Conservation (phyloP, 2,113 vertebrate genomes). For the Oxygymnocypris stewartii region DNA sequence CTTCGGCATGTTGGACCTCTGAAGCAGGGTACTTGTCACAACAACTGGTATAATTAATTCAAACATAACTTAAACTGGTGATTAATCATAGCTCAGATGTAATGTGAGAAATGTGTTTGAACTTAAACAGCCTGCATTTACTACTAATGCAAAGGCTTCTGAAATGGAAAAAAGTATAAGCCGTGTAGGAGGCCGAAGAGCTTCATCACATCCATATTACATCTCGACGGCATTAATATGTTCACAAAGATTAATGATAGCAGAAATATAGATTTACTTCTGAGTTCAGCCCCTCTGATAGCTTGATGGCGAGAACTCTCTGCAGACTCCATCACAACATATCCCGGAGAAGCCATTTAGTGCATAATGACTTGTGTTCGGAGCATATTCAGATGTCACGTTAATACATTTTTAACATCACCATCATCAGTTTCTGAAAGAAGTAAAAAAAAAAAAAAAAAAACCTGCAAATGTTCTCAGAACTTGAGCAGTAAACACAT, state of each 20-base stretch:
- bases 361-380: constrained; percentile 25
- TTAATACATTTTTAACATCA: constrained; percentile 4
- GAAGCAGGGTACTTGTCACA: constrained; percentile 27
- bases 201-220: constrained; percentile 8
- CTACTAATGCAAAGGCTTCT: constrained; percentile 41
- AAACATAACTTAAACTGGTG: constrained; percentile 35
- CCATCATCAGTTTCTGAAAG: constrained; percentile 33
- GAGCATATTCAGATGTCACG: constrained; percentile 15
- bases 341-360: constrained; percentile 10
- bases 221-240: not conserved
- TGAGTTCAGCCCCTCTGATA: not conserved
- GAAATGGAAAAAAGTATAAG: not conserved
- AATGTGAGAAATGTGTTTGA: constrained; percentile 52
- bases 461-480: not conserved
- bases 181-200: not conserved
- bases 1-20: not conserved
- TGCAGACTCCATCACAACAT: not conserved
- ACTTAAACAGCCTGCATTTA: constrained; percentile 43
- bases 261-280: not conserved
- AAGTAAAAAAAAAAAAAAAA: not conserved
- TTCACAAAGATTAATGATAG: constrained; percentile 6
- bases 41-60: constrained; percentile 38
- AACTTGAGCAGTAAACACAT: constrained; percentile 29
- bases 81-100: constrained; percentile 55
- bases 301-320: not conserved